A percentile compares a stretch with the other conserved stretches of the same genome.
phyloP scores from a whole-genome alignment of 2,888 invertebrate species.

The Cosmopolites sordidus region DNA sequence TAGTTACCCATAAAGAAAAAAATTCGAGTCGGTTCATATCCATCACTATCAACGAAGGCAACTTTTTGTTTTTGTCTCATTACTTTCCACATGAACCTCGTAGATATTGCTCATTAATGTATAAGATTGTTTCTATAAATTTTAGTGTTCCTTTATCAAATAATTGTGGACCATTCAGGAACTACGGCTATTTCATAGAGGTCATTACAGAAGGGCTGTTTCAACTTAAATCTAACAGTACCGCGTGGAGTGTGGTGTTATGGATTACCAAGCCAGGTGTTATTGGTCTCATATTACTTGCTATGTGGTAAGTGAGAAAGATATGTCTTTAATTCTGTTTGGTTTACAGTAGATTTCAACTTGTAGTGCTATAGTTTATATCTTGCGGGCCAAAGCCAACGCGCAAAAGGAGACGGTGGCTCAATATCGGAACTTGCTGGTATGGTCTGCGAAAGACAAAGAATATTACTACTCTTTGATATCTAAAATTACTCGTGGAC shows the following conservation, averaged over 20 bases:
- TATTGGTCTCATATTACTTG: constrained; percentile 57
- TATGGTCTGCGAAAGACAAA: constrained; percentile 65
- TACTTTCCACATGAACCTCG: too few relatives aligned
- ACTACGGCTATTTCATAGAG: constrained; percentile 54
- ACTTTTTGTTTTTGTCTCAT: too few relatives aligned
- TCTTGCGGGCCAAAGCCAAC: constrained; percentile 57
- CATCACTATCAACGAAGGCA: too few relatives aligned
- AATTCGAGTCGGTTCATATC: too few relatives aligned
- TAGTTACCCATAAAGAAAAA: too few relatives aligned
- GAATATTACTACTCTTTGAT: constrained; percentile 64
- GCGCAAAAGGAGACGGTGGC: constrained; percentile 60
- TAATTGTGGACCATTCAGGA: constrained; percentile 62
- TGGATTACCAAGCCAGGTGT: constrained; percentile 59
- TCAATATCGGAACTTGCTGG: constrained; percentile 60
- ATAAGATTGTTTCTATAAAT: too few relatives aligned
- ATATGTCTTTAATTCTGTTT: background rate
- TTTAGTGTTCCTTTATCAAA: constrained; percentile 53
- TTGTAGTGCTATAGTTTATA: constrained; percentile 60
- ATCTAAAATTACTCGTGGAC: constrained; percentile 57
- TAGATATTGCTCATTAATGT: too few relatives aligned
- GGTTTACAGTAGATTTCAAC: background rate
- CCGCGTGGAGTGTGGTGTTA: constrained; percentile 49
- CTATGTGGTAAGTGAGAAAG: constrained; percentile 53
- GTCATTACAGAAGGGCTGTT: constrained; percentile 57
- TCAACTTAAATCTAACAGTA: constrained; percentile 48